Conservation (phyloP, 2,797 vertebrate species). For the Rhadinocentrus ornatus region DNA sequence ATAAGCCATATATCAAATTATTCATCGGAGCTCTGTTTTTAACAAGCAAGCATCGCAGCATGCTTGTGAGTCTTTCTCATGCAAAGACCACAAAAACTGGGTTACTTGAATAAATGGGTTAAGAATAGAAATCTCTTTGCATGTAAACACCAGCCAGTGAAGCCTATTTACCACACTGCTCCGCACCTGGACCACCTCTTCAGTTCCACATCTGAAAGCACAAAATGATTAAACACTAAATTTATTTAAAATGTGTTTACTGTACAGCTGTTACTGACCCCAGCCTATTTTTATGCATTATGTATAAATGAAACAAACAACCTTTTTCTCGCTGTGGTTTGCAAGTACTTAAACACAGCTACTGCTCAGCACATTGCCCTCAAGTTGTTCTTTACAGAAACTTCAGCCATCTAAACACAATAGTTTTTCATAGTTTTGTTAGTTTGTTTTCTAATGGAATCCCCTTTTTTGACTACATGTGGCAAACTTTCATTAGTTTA, state of each 20-base stretch:
- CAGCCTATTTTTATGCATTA: constrained; percentile 50
- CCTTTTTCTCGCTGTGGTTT: constrained; percentile 37
- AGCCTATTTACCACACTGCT: constrained; percentile 49
- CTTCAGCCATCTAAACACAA: constrained; percentile 1
- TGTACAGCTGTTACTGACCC: constrained; percentile 44
- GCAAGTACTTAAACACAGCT: constrained; percentile 31
- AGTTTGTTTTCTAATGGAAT: neutral
- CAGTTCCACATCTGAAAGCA: constrained; percentile 41
- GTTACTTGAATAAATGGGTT: constrained; percentile 57
- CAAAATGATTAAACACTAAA: constrained; percentile 64
- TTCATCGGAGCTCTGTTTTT: neutral
- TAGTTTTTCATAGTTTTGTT: neutral
- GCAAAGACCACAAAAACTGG: constrained; percentile 37
- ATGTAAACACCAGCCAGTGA: constrained; percentile 51
- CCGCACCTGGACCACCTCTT: constrained; percentile 69
- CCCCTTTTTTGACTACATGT: constrained; percentile 1
- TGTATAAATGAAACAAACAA: constrained; percentile 42
- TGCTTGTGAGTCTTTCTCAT: constrained; percentile 21
- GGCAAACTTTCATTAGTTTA: neutral
- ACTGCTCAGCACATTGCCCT: neutral
- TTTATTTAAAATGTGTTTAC: constrained; percentile 63
- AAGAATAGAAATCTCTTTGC: constrained; percentile 52
- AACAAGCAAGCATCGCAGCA: neutral
- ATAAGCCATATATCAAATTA: neutral
- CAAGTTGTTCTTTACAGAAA: neutral